A percentile compares a stretch with the other conserved stretches of the same genome.
Evolutionary conservation across 2,797 vertebrate species (phyloP).

Genomic region (Melanotaenia trifasciata): DNA sequence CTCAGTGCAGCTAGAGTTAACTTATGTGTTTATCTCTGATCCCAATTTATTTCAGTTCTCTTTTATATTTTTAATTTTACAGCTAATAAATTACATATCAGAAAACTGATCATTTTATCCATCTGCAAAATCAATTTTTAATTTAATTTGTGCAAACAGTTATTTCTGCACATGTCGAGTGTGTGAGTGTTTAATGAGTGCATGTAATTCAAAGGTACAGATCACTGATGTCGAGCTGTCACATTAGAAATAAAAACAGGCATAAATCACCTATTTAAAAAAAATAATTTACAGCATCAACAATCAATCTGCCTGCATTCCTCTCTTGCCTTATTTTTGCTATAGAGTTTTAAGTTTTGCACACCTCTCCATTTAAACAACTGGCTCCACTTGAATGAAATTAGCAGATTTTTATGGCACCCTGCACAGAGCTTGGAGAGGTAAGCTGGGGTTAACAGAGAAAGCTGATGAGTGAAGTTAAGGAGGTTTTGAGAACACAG

Average conservation of each 20-base stretch:
- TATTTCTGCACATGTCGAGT: neutral
- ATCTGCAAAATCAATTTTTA: neutral
- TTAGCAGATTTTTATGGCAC: neutral
- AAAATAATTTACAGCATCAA: too few relatives aligned
- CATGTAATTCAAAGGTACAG: neutral
- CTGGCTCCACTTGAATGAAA: neutral
- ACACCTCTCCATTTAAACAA: neutral
- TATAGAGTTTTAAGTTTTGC: neutral
- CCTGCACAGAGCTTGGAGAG: neutral
- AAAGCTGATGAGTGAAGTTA: neutral
- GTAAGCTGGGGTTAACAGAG: neutral
- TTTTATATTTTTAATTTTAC: neutral
- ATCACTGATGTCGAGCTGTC: neutral
- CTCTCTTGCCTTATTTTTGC: neutral
- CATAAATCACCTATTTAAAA: neutral
- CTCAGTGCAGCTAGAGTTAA: too few relatives aligned
- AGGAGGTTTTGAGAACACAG: neutral
- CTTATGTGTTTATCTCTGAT: neutral
- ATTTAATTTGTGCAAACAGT: neutral
- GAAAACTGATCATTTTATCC: neutral
- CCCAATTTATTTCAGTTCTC: neutral
- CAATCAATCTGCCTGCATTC: neutral
- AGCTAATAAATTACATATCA: neutral
- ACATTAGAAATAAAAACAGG: neutral
- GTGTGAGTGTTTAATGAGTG: neutral